A percentile compares a stretch with the other conserved stretches of the same genome.
phyloP scores from a whole-genome alignment of 1,140 invertebrate genomes.

The Scylla paramamosain region DNA sequence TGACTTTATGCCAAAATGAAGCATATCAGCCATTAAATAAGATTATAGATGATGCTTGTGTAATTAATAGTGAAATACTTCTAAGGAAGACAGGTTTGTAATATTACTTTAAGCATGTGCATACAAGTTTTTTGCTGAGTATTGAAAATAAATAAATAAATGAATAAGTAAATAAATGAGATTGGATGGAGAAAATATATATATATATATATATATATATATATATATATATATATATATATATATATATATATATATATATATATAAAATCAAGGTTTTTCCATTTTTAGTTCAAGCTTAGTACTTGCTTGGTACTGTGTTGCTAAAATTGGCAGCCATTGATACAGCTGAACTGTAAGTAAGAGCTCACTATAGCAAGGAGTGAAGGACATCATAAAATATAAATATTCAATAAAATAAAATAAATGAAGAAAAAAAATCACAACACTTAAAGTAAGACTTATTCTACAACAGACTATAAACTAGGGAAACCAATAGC shows the following conservation, averaged over 20 bases:
- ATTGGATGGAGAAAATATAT: background rate
- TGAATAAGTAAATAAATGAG: slow-evolving; percentile 41
- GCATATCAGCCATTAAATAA: too few relatives aligned
- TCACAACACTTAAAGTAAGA: slow-evolving; percentile 73
- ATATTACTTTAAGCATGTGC: background rate
- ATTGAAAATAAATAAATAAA: slow-evolving; percentile 7
- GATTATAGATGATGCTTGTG: too few relatives aligned
- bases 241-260: background rate
- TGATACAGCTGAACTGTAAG: too few relatives aligned
- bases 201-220: slow-evolving; percentile 56
- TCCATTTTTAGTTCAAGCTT: too few relatives aligned
- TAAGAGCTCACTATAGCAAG: slow-evolving; percentile 41
- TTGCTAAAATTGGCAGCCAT: too few relatives aligned
- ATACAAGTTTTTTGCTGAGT: background rate
- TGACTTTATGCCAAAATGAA: too few relatives aligned
- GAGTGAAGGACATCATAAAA: slow-evolving; percentile 4
- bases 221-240: background rate
- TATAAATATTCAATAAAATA: slow-evolving; percentile 51
- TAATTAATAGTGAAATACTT: too few relatives aligned
- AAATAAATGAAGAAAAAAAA: slow-evolving; percentile 56
- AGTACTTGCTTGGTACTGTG: too few relatives aligned
- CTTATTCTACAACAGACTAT: slow-evolving; percentile 2
- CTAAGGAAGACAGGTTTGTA: too few relatives aligned
- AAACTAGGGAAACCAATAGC: slow-evolving; percentile 61
- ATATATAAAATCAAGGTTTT: background rate